Conservation (phyloP, 2,113 vertebrate species). For the Cichladusa arquata region DNA sequence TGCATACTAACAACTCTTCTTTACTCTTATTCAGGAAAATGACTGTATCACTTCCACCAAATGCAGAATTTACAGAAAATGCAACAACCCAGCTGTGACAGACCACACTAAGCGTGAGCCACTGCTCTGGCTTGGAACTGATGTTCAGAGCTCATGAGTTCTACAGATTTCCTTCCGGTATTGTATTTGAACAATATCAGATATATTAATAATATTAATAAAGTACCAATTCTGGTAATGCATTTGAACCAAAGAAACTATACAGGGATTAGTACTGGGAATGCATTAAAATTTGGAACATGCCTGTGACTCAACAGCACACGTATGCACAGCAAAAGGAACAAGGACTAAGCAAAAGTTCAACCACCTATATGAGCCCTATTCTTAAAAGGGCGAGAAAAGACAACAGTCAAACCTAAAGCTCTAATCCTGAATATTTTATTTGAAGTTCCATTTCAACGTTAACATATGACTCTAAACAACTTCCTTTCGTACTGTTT, state of each 20-base stretch:
- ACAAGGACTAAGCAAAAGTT: not conserved
- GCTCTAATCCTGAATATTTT: not conserved
- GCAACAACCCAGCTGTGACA: not conserved
- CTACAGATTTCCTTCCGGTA: not conserved
- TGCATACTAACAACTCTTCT: not conserved
- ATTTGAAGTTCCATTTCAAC: not conserved
- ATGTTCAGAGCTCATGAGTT: fast-evolving
- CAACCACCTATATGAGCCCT: not conserved
- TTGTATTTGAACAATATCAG: not conserved
- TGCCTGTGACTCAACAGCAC: not conserved
- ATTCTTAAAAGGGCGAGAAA: not conserved
- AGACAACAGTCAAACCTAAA: fast-evolving
- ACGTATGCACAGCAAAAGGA: not conserved
- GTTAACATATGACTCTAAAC: not conserved
- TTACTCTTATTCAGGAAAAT: not conserved
- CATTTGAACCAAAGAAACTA: not conserved
- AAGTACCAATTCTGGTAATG: not conserved
- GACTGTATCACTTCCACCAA: not conserved
- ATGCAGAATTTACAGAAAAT: not conserved
- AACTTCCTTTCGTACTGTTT: not conserved
- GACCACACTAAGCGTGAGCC: fast-evolving
- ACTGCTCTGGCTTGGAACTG: not conserved
- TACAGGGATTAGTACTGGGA: not conserved
- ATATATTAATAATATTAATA: too few species aligned
- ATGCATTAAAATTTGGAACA: not conserved